Conservation (phyloP, 2,797 vertebrate genomes). For the Cygnus olor region DNA sequence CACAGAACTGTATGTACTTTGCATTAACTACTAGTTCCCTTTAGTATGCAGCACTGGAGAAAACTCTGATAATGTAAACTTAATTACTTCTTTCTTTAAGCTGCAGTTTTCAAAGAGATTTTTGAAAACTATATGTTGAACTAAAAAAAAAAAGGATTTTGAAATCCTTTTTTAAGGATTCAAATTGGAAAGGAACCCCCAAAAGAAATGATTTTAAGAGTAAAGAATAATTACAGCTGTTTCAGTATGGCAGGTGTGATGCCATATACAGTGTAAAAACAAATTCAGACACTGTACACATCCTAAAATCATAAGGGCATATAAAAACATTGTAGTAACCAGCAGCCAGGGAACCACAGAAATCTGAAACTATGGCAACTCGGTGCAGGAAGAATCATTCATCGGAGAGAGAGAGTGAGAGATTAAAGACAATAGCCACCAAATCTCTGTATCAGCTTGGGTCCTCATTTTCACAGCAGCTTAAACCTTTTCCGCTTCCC, state of each 20-base stretch:
- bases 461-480: constrained; percentile 53
- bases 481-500: not conserved
- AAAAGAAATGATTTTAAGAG: constrained; percentile 1
- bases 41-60: not conserved
- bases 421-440: constrained; percentile 57
- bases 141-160: not conserved
- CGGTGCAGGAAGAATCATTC: not conserved
- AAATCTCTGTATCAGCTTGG: constrained; percentile 28
- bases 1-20: not conserved
- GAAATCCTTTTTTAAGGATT: not conserved
- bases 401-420: not conserved
- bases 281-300: not conserved
- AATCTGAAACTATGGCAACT: constrained; percentile 70
- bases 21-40: not conserved
- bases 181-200: not conserved
- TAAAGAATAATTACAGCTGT: not conserved
- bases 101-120: not conserved
- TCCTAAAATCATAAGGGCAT: constrained; percentile 48
- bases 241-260: not conserved
- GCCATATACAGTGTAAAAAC: not conserved
- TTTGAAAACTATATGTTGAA: constrained; percentile 2
- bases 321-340: constrained; percentile 35
- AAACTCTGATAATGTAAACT: not conserved
- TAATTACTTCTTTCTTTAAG: constrained; percentile 38
- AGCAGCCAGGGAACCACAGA: constrained; percentile 49